Base-by-base conservation (phyloP, 1,140 invertebrate genomes). In the Lepidostoma basale region DNA sequence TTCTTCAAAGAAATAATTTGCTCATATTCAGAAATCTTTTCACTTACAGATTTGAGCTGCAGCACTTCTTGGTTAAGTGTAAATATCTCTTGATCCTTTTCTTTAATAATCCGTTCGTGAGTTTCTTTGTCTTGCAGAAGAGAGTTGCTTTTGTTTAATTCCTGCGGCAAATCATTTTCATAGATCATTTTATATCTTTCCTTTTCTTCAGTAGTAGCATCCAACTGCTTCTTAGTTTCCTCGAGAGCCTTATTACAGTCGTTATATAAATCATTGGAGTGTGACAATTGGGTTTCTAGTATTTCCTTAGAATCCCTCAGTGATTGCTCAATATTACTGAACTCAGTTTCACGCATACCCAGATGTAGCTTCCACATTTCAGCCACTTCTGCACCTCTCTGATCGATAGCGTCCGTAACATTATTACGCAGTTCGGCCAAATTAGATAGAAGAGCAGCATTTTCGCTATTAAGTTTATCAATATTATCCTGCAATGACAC, bases 321-420 rank as follows among this genome's bases (percentile, higher is more conserved):
- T 44, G 83, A 78, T 44, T 79, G 69, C 77, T 87, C 85, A 3
- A 79, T 74, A 67, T 80, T 76, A 67, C 80, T 75, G 74, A 87
- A 88, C 68, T 86, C 87, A 12, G 75, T 79, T 79, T 89, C 87
- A 18, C 85, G 79, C 67, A 83, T 80, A 3, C 83, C 78, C 60
- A 88, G 78, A 76, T 89, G 87, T 64, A 86, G 79, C 76, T 88
- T 88, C 87, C 87, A 89, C 69, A 86, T 81, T 76, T 85, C 85
- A 16, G 87, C 87, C 62, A 88, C 84, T 79, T 88, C 86, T 75
- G 81, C 81, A 52, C 87, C 87, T 49, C 86, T 79, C 74, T 88
- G 86, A 74, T 88, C 87, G 39, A 88, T 83, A 56, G 84, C 78
- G 40, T 79, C 79, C 2, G 80, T 77, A 20, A 83, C 67, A 18